Evolutionary conservation across 2,888 invertebrate species (phyloP), one percentile per base, ranked within the genome.

Genomic region (Orthosia gracilis): DNA sequence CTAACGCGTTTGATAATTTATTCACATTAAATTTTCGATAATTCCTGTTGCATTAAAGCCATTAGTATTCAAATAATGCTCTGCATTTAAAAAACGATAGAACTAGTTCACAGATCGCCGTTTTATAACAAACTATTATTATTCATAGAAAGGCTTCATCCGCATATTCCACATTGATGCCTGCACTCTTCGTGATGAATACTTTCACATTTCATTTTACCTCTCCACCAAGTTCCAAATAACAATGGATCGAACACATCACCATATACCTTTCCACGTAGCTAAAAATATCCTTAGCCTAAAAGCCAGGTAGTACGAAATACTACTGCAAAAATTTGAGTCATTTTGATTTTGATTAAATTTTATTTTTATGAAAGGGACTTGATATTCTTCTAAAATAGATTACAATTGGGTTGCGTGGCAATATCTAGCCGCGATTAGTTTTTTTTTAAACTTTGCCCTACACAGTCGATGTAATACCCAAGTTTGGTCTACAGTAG

Each of bases 221-320:
- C 1, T n/a, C 31, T 40, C 12, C 11, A 49, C 18, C 9, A 58
- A 62, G 18, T 55, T 79, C 31, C 47, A 57, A 71, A n/a, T 17
- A n/a, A 50, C 17, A 50, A 65, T 68, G 62, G 26, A 63, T 26
- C 26, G 12, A 15, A 68, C 63, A 52, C 77, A 68, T 54, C 68
- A 77, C 21, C 23, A 31, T 58, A 23, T 15, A 77, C 58, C 58
- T 76, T 67, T n/a, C 26, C 12, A 58, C 55, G 26, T 65, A 55
- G 54, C 45, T 23, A 49, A 26, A 54, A 73, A 67, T 21, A 72
- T 47, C 50, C 21, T 59, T 76, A 55, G 50, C 65, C 40, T 65
- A 52, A 62, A 80, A 69, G 26, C 58, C 31, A 31, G 31, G 31
- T 31, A 31, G 31, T 31, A 31, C 31, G 31, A 31, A 7, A 31